Evolutionary conservation across 2,888 invertebrate genomes (phyloP), one percentile per base, ranked within the genome.

Genomic region (Sabatieria punctata): DNA sequence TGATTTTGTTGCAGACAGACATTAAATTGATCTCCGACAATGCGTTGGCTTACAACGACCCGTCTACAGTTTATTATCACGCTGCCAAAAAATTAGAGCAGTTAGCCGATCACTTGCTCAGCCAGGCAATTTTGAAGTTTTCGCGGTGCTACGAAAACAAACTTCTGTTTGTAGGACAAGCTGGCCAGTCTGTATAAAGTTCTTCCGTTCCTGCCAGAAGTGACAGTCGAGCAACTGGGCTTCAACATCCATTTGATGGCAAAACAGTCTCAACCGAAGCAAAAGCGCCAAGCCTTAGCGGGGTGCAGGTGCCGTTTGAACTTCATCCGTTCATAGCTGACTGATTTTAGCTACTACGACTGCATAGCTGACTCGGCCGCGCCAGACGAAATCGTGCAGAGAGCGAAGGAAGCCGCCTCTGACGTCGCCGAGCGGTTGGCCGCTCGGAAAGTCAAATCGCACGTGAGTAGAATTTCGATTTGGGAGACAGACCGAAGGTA

Each of bases 1-100:
- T 43, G 15, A 6, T 49, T 52, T 38, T 47, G 38, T 66, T 69
- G 22, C 71, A 79, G 78, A 75, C 76, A 49, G 97, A 97, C 68
- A 85, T 93, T 65, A 81, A 82, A 56, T 69, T 93, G 44, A 93
- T 97, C 82, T 93, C 91, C 69, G 82, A 84, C 54, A 97, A 97
- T 65, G 95, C 95, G 0, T 86, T 88, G 77, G 82, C 81, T 23
- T 97, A 97, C 70, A 97, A 99, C 71, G 83, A 85, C 54, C 78
- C 80, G 0, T 93, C 93, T 54, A 97, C 97, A 0, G 83, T 97
- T 38, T 95, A 93, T 68, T 86, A 83, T 69, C 89, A 89, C 68
- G 84, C 86, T 0, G 89, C 89, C 1, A 82, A 84, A 57, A 78
- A 86, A 39, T 70, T 97, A 13, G 72, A 88, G 1, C 84, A 85